These are phyloP conservation scores for Otocyon megalotis DNA, from an alignment of 2,113 vertebrate species.

Conservation along the genomic window DNA sequence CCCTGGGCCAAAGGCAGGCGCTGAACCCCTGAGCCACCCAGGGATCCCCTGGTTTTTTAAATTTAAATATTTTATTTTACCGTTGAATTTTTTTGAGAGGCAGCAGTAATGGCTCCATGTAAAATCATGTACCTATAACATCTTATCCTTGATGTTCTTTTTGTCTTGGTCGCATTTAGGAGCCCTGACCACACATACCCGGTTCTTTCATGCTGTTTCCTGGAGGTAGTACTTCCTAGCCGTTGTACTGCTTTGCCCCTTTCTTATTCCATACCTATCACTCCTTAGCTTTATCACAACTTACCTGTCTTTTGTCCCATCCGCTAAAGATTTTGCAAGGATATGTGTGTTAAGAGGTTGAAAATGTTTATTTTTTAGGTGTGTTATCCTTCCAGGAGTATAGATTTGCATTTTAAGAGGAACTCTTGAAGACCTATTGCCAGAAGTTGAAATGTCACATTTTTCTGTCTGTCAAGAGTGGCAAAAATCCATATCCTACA, in stretches of 20 bases:
- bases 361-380: conserved; percentile 61
- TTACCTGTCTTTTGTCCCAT: neutral
- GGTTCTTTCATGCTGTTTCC: neutral
- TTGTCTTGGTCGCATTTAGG: neutral
- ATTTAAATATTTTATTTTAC: neutral
- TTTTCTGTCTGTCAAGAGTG: conserved; percentile 76
- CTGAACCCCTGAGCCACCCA: too few species aligned
- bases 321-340: conserved; percentile 59
- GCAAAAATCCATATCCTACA: conserved; percentile 76
- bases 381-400: conserved; percentile 54
- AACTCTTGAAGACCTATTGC: conserved; percentile 70
- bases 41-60: neutral
- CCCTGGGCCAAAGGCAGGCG: too few species aligned
- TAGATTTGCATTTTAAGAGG: conserved; percentile 69
- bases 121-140: neutral
- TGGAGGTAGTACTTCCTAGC: neutral
- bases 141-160: neutral
- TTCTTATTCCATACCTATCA: neutral
- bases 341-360: conserved; percentile 30
- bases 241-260: neutral
- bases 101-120: neutral
- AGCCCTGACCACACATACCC: neutral
- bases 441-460: conserved; percentile 76
- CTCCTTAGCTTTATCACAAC: neutral
- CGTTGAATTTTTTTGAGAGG: conserved; percentile 19